Base-by-base conservation (phyloP, 2,888 invertebrate species). In the Cantharis rufa region DNA sequence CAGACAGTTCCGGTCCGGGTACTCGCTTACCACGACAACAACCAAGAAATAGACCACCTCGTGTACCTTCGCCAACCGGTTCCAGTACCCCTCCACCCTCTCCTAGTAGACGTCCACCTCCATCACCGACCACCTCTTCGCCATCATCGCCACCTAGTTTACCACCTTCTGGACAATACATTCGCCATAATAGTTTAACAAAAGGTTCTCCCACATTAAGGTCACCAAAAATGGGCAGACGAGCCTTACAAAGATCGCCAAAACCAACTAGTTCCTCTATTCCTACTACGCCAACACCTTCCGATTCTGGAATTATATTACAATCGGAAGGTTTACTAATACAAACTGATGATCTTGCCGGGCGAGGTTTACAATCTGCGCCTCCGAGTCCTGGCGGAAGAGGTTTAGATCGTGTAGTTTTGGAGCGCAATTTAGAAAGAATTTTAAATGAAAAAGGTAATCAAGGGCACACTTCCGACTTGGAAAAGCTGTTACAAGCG, bases 1-100 rank as follows among this genome's bases (percentile, higher is more conserved):
- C 94, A 0, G 95, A 95, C 85, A 95, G 95, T 81, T 95, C 95
- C 0, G 95, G 94, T n/a, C 92, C 92, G 0, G 89, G 89, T 10
- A 91, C 92, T 7, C 89, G 92, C 74, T 90, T 90, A 4, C 86
- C 87, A 10, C 79, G 87, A 16, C 86, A 85, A 75, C 88, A 89
- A 76, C 85, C 89, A 5, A 87, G 84, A 80, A 78, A 80, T 71
- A 89, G 91, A 18, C 89, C 91, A 71, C 91, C 91, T 11, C 89
- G 92, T 80, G 88, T 89, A 21, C 88, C 90, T 62, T 90, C 90
- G 72, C 86, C 90, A 75, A 90, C 89, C 81, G 90, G 88, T 75
- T 89, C 90, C 9, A 86, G 86, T 75, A 86, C 88, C 28, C 90
- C 90, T 80, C 88, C 90, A 15, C 89, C 90, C 0, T 91, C 92